Evolutionary conservation across 37 sponge, comb jelly and placozoan genomes (phyloP), one percentile per base, ranked within the genome.

Genomic region (Axinella damicornis): DNA sequence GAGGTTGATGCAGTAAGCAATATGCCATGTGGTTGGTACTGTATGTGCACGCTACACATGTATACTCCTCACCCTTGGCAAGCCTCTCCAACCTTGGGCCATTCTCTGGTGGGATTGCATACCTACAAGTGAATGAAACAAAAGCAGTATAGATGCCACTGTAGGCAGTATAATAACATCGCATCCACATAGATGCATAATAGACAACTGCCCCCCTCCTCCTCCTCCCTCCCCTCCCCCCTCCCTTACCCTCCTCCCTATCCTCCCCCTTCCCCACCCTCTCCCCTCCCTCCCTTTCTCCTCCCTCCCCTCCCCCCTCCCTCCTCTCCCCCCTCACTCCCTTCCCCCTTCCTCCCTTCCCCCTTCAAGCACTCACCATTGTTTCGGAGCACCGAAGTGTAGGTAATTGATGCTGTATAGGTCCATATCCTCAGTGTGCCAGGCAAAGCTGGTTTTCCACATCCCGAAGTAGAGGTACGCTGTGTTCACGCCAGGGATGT

Each of bases 351-450:
- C 61, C 63, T n/a, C n/a, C n/a, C n/a, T n/a, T n/a, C n/a, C n/a
- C n/a, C n/a, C n/a, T n/a, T n/a, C n/a, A n/a, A n/a, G n/a, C 53
- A 80, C 89, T 53, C 61, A 96, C 99, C 99, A 99, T 31, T 85
- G 57, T 76, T 99, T 99, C 31, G 99, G 96, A 0, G 92, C 95
- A 22, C 99, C 99, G 79, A 84, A 93, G 88, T 99, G 99, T 24
- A 99, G 88, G 75, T 99, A 99, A 81, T 99, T 99, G 75, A 99
- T 99, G 70, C 88, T 86, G 88, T 99, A 97, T 20, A 99, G 91
- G 65, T 99, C 99, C 97, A 99, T 97, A 82, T 99, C 99, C 34
- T 99, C 99, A 18, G 96, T 97, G 77, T 99, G 99, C 99, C 99
- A 99, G 53, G 97, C 97, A 80, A 99, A 99, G 2, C 92, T 85